phyloP scores from a whole-genome alignment of 2,797 vertebrate species.

The Lemur catta region DNA sequence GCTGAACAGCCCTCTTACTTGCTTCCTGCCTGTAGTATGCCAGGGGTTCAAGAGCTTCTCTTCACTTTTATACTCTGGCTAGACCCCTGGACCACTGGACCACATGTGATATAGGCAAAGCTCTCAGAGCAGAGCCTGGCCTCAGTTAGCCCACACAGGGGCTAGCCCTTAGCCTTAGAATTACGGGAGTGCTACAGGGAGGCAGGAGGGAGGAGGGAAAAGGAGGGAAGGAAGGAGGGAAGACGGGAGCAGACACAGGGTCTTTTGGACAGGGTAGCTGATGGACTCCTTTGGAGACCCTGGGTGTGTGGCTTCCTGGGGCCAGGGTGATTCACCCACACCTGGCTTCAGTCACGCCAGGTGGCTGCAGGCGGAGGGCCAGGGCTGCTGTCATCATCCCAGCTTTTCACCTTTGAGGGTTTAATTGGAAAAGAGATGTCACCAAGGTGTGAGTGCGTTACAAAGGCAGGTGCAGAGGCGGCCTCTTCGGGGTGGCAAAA shows the following conservation, averaged over 20 bases:
- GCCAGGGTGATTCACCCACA: accelerated
- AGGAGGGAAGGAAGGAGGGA: not conserved
- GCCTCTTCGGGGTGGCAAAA: not conserved
- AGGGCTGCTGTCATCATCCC: slow-evolving; percentile 39
- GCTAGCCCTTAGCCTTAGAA: not conserved
- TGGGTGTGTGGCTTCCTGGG: not conserved
- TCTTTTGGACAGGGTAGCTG: not conserved
- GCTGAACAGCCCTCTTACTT: not conserved
- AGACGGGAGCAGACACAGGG: not conserved
- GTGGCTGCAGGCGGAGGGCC: not conserved
- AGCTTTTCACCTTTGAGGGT: slow-evolving; percentile 59
- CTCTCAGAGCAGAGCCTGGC: not conserved
- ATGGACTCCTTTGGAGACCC: not conserved
- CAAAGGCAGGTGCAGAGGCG: slow-evolving; percentile 60
- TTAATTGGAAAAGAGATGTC: slow-evolving; percentile 73
- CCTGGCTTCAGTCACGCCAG: not conserved
- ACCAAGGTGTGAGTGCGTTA: slow-evolving; percentile 63
- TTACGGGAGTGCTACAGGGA: not conserved
- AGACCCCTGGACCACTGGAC: too few species aligned
- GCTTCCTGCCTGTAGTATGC: not conserved
- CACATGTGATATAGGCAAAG: accelerated
- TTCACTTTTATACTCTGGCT: not conserved
- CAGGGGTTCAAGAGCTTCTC: not conserved
- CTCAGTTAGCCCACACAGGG: not conserved
- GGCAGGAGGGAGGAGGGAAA: not conserved